A percentile compares a stretch with the other conserved stretches of the same genome.
Conservation (phyloP, 2,888 invertebrate species). For the Epirrhoe tristata region DNA sequence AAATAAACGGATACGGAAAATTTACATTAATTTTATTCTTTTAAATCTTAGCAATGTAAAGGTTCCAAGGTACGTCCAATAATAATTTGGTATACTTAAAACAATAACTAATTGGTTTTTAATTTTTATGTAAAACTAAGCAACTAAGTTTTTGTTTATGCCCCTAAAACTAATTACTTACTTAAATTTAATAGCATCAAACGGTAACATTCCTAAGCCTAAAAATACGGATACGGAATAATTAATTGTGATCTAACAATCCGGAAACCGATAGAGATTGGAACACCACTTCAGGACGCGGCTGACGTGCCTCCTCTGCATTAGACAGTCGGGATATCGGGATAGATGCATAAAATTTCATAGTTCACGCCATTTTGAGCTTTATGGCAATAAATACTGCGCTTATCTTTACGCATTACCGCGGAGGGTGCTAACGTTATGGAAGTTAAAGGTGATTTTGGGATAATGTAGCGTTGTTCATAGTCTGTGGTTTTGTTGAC, state of each 20-base stretch:
- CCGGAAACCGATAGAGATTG: conserved; percentile 7
- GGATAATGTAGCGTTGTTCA: conserved; percentile 36
- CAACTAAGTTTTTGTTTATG: no score
- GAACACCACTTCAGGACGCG: conserved; percentile 49
- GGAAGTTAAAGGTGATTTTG: conserved; percentile 37
- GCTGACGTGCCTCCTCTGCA: conserved; percentile 45
- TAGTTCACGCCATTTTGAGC: conserved; percentile 45
- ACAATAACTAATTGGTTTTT: no score
- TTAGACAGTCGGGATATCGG: conserved; percentile 53
- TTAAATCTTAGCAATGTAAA: background rate
- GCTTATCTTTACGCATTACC: conserved; percentile 44
- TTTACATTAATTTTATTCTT: background rate
- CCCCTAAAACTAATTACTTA: no score
- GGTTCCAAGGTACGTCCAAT: no score
- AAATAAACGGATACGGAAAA: conserved; percentile 7
- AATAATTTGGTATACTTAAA: no score
- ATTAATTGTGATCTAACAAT: background rate
- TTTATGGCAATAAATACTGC: conserved; percentile 39
- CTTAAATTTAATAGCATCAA: no score
- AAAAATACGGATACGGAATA: conserved; percentile 12
- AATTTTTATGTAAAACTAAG: no score
- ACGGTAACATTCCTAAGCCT: no score
- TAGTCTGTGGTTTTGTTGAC: background rate
- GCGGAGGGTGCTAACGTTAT: conserved; percentile 26
- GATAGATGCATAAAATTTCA: conserved; percentile 62